Evolutionary conservation across 2,797 vertebrate species (phyloP).

Genomic region (Pampus argenteus): DNA sequence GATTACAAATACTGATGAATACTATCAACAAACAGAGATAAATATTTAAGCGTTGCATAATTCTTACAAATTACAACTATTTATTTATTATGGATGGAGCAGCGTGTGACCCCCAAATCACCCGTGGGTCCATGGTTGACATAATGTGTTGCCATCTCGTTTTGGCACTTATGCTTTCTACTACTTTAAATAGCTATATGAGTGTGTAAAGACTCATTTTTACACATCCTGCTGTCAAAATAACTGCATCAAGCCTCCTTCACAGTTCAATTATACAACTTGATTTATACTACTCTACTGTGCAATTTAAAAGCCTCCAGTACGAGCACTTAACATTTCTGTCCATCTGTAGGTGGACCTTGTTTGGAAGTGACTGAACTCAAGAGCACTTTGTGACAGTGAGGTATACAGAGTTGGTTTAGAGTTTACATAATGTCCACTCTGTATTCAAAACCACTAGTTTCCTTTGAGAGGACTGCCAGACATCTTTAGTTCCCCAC

Average conservation of each 20-base stretch:
- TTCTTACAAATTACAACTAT: background rate
- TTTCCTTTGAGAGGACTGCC: constrained; percentile 19
- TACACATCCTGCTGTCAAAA: background rate
- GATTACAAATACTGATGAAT: background rate
- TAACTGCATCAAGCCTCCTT: constrained; percentile 8
- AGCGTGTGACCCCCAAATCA: background rate
- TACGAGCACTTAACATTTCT: constrained; percentile 43
- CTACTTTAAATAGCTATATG: background rate
- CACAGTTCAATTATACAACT: constrained; percentile 26
- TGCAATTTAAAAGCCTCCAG: constrained; percentile 38
- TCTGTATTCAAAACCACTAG: constrained; percentile 12
- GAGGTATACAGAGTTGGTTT: constrained; percentile 21
- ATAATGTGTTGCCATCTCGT: constrained; percentile 2
- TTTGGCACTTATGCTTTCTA: background rate
- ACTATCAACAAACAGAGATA: no score
- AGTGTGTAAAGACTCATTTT: constrained; percentile 2
- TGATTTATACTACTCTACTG: constrained; percentile 33
- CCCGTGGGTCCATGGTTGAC: background rate
- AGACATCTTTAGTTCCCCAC: constrained; percentile 16
- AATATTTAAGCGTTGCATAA: background rate
- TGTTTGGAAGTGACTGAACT: constrained; percentile 20
- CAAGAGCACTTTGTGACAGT: constrained; percentile 38
- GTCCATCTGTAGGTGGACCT: constrained; percentile 20
- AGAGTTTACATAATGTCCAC: constrained; percentile 49
- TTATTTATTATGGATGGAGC: background rate